phyloP scores from a whole-genome alignment of 2,797 vertebrate genomes.

The Diceros bicornis region DNA sequence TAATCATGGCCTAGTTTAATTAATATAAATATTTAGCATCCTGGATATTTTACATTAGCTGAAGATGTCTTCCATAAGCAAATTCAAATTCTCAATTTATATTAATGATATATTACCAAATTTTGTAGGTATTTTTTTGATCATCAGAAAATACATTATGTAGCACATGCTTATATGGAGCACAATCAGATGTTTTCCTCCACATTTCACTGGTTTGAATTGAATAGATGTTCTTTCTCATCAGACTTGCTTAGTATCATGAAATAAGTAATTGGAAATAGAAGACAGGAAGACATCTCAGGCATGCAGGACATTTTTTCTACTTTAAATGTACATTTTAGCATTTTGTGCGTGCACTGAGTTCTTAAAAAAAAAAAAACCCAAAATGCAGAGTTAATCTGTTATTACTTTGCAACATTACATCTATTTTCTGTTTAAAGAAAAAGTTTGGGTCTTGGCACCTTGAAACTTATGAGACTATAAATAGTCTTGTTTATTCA shows the following conservation, averaged over 20 bases:
- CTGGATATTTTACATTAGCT: constrained; percentile 23
- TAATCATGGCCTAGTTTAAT: background rate
- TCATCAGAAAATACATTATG: background rate
- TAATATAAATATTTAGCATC: background rate
- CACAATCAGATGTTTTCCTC: background rate
- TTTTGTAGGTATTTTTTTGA: background rate
- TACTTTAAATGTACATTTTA: constrained; percentile 42
- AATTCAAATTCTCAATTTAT: constrained; percentile 26
- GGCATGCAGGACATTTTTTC: constrained; percentile 58
- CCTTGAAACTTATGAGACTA: background rate
- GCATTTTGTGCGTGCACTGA: background rate
- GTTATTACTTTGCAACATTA: background rate
- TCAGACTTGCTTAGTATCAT: constrained; percentile 40
- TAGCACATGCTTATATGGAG: background rate
- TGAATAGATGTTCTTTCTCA: constrained; percentile 48
- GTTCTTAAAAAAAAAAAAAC: background rate
- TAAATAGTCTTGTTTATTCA: constrained; percentile 8
- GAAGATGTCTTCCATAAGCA: background rate
- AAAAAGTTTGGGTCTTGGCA: constrained; percentile 27
- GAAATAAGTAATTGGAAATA: constrained; percentile 62
- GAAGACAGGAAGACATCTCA: constrained; percentile 32
- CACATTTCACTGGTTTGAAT: constrained; percentile 55
- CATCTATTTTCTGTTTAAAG: constrained; percentile 48
- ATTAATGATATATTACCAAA: background rate
- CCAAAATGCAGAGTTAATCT: background rate